Evolutionary conservation across 2,113 vertebrate species (phyloP).

Genomic region (Pagrus major): DNA sequence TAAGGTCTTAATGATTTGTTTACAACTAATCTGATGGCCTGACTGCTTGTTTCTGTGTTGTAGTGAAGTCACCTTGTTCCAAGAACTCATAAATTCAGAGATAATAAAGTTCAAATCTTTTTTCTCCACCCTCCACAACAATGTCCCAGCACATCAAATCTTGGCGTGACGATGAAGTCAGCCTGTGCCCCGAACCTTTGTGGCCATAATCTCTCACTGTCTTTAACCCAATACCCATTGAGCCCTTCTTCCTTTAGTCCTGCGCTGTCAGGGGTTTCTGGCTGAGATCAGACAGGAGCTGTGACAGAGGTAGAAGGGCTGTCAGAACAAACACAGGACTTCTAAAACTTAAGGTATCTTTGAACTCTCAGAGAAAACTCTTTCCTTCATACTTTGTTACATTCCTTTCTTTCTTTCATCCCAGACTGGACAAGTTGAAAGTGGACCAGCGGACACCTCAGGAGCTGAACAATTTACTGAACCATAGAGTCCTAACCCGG

Average conservation of each 20-base stretch:
- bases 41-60: too few relatives aligned
- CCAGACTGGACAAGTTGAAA: constrained; percentile 85
- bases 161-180: too few relatives aligned
- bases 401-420: not conserved
- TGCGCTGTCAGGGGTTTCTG: not conserved
- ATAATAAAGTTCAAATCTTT: too few relatives aligned
- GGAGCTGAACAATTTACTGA: constrained; percentile 91
- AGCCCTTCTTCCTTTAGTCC: too few relatives aligned
- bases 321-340: not conserved
- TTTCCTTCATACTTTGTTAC: not conserved
- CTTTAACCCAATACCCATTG: not conserved
- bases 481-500: constrained; percentile 89
- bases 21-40: too few relatives aligned
- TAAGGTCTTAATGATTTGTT: too few relatives aligned
- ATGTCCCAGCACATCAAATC: too few relatives aligned
- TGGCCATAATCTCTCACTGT: not conserved
- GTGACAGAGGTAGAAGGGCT: not conserved
- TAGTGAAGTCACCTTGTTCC: too few relatives aligned
- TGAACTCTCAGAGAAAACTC: constrained; percentile 5
- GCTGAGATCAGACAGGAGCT: not conserved
- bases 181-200: not conserved
- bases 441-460: constrained; percentile 78
- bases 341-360: not conserved
- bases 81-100: too few relatives aligned
- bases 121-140: too few relatives aligned